These are phyloP conservation scores for Holcopasites calliopsidis DNA, from an alignment of 1,140 invertebrate genomes.

Conservation along the genomic window DNA sequence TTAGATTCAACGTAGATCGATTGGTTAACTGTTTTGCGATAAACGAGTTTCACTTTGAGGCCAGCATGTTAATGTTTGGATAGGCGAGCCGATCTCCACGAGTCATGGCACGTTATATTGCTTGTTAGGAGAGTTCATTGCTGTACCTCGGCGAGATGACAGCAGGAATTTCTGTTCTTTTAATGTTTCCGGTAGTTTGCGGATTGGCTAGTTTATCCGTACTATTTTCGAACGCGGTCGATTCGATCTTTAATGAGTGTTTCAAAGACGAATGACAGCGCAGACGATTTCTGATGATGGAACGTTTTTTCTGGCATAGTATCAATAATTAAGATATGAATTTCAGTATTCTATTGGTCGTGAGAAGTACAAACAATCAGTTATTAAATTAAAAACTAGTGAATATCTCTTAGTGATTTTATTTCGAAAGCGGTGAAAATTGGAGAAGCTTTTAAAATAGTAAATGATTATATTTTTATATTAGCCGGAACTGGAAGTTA, in stretches of 20 bases:
- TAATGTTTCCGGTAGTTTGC: conserved; percentile 30
- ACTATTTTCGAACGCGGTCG: conserved; percentile 31
- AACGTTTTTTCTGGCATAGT: not conserved
- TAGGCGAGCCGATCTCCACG: not conserved
- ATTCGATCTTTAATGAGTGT: conserved; percentile 23
- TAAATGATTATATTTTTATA: not conserved
- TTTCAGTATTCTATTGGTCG: not conserved
- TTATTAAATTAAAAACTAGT: too few species aligned
- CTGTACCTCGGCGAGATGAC: conserved; percentile 5
- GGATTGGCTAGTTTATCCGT: conserved; percentile 37
- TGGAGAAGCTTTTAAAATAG: not conserved
- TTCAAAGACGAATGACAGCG: conserved; percentile 24
- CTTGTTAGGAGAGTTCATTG: conserved; percentile 25
- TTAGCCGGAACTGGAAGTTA: not conserved
- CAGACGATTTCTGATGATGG: not conserved
- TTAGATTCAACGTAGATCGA: not conserved
- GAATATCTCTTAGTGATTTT: too few species aligned
- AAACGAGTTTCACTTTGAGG: not conserved
- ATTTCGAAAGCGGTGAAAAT: not conserved
- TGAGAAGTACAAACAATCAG: too few species aligned
- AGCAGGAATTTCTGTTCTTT: conserved; percentile 36
- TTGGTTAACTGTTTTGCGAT: not conserved
- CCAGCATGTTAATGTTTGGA: not conserved
- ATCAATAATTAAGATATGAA: not conserved
- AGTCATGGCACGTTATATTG: not conserved